Conservation (phyloP, 2,113 vertebrate species). For the Catharus minimus region DNA sequence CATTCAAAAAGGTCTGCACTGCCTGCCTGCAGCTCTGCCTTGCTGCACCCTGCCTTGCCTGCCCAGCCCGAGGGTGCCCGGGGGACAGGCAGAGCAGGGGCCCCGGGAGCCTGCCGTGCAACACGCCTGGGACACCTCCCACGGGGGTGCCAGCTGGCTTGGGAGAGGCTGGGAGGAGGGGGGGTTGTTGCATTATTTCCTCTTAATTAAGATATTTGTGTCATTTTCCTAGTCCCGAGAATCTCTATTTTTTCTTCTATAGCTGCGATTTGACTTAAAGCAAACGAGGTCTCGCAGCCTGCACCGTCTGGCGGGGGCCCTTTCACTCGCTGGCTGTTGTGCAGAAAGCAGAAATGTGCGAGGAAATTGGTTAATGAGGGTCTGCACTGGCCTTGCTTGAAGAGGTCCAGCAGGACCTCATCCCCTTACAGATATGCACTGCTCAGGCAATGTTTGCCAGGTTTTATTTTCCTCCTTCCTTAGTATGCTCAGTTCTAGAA, state of each 20-base stretch:
- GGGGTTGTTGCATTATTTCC: not conserved
- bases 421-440: conserved; percentile 15
- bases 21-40: not conserved
- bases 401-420: conserved; percentile 39
- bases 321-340: conserved; percentile 23
- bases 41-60: not conserved
- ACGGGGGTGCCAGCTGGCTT: not conserved
- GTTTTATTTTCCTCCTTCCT: not conserved
- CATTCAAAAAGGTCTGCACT: not conserved
- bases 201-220: conserved; percentile 62
- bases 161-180: too few relatives aligned
- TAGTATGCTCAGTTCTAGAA: not conserved
- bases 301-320: conserved; percentile 38
- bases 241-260: not conserved
- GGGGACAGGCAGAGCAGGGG: not conserved
- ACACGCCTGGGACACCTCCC: not conserved
- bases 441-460: not conserved
- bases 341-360: conserved; percentile 60
- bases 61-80: not conserved
- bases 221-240: conserved; percentile 36
- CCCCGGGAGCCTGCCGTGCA: not conserved
- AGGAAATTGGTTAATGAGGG: conserved; percentile 65
- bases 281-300: conserved; percentile 20
- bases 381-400: not conserved
- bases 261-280: conserved; percentile 42